These are phyloP conservation scores for Neodiprion lecontei DNA, from an alignment of 1,140 invertebrate genomes.

Conservation along the genomic window DNA sequence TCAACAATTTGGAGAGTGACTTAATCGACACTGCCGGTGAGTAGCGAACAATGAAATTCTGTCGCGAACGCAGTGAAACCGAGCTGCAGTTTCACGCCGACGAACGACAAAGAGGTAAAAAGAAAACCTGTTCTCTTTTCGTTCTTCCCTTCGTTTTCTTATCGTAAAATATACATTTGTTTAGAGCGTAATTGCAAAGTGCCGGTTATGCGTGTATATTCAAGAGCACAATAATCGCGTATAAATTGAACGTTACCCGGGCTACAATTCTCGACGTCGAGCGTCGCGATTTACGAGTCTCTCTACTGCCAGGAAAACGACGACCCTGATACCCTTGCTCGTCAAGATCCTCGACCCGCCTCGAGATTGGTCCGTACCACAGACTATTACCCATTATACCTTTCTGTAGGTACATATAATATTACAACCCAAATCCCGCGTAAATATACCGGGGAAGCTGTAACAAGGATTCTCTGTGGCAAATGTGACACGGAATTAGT, in stretches of 20 bases:
- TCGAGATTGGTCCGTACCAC: no score
- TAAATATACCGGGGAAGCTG: background rate
- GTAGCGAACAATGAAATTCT: constrained; percentile 24
- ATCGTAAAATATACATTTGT: no score
- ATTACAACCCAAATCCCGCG: no score
- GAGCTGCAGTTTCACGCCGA: no score
- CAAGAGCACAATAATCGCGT: background rate
- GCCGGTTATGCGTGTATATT: background rate
- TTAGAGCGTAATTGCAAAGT: background rate
- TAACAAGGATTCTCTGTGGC: background rate
- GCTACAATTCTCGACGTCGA: background rate
- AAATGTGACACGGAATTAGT: background rate
- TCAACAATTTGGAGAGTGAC: constrained; percentile 54
- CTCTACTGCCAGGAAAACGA: background rate
- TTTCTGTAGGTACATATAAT: no score
- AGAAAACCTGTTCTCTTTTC: no score
- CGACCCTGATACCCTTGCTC: background rate
- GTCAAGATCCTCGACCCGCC: background rate
- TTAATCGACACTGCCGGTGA: constrained; percentile 52
- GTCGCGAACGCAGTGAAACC: no score
- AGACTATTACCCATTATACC: background rate
- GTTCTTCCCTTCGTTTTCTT: no score
- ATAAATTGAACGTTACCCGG: background rate
- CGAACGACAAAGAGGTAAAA: no score
- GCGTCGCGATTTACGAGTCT: background rate